Conservation (phyloP, 2,113 vertebrate genomes). For the Zosterops japonicus region DNA sequence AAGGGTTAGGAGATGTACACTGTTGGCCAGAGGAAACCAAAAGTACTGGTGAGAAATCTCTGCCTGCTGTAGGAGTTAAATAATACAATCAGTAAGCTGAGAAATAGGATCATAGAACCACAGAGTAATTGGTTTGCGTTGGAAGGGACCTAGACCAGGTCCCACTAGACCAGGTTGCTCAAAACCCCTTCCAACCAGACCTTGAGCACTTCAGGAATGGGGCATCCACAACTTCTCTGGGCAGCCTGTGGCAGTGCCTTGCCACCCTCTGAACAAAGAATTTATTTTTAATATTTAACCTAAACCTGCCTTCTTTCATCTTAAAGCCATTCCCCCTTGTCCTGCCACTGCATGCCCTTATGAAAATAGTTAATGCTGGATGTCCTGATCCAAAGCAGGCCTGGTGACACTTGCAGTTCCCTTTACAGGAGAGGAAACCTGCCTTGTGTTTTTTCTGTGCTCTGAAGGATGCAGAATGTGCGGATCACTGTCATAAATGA, state of each 20-base stretch:
- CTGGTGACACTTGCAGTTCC: neutral
- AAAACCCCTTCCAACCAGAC: neutral
- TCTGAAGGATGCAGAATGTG: accelerated
- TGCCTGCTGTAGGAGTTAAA: neutral
- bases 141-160: neutral
- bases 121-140: neutral
- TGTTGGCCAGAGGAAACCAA: neutral
- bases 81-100: neutral
- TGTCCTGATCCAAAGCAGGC: neutral
- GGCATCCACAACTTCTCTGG: neutral
- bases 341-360: neutral
- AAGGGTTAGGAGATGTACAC: neutral
- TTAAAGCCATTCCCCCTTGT: neutral
- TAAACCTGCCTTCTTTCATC: neutral
- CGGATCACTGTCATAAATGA: neutral
- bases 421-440: neutral
- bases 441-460: neutral
- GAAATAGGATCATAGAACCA: neutral
- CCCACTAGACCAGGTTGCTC: neutral
- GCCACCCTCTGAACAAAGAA: neutral
- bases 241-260: neutral
- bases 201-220: neutral
- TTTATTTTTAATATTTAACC: neutral
- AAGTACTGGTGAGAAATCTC: neutral
- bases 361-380: neutral